Evolutionary conservation across 1,140 invertebrate genomes (phyloP).

Genomic region (Brachionus calyciflorus): DNA sequence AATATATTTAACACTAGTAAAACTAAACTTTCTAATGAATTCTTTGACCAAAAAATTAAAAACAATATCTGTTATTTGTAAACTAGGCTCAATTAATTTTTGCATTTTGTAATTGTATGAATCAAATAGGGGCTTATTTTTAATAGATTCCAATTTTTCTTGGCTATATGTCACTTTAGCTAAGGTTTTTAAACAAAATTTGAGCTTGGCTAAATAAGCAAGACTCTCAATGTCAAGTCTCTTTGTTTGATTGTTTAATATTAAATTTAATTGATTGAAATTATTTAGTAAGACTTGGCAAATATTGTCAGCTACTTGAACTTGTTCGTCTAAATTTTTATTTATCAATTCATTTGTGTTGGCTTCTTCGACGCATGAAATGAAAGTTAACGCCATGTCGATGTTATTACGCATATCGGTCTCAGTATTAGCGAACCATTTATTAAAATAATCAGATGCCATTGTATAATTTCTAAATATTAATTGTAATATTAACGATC

Average conservation of each 20-base stretch:
- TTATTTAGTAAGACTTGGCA: background rate
- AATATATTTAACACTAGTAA: conserved; percentile 40
- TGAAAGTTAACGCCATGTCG: background rate
- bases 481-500: background rate
- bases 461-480: background rate
- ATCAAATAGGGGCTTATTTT: background rate
- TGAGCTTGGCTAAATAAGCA: background rate
- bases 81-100: background rate
- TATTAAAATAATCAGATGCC: background rate
- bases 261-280: background rate
- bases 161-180: background rate
- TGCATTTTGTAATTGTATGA: background rate
- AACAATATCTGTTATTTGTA: background rate
- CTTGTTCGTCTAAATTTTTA: conserved; percentile 18
- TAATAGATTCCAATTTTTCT: background rate
- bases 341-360: background rate
- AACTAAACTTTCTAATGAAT: conserved; percentile 6
- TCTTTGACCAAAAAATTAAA: conserved; percentile 41
- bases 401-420: background rate
- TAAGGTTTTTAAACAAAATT: conserved; percentile 12
- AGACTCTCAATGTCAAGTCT: background rate
- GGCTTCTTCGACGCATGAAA: background rate
- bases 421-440: background rate
- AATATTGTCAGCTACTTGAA: background rate
- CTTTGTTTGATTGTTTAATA: background rate